Base-by-base conservation (phyloP, 2,888 invertebrate species). In the Melipona beecheii region DNA sequence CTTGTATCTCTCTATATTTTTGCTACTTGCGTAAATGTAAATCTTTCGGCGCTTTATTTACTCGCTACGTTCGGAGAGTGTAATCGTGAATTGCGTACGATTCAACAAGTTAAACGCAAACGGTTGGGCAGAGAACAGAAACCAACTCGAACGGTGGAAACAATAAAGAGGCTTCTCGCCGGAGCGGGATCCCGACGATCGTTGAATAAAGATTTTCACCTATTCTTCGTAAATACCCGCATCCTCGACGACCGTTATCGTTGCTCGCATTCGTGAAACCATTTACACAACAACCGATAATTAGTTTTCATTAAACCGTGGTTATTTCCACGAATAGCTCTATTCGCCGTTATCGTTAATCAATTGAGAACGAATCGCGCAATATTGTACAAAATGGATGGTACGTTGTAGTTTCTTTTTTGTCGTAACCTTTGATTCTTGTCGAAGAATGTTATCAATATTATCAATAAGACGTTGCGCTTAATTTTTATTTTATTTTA, bases 271-370 rank as follows among this genome's bases (percentile, higher is more conserved):
- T 50, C 27, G 64, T 81, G 65, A 71, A 78, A 77, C 69, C 78
- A 70, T 84, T 86, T 69, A 66, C 68, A 69, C 64, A 36, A 56
- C 65, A 81, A 84, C 86, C 86, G 76, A 86, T 86, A 86, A 83
- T 83, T 58, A 78, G 84, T 69, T 84, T 84, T 86, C 84, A 77
- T 84, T 79, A 81, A 72, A 71, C 70, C 31, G 56, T 62, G 64
- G 69, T 66, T 31, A 19, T 19, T 56, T 56, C 21, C 19, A 56
- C n/a, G n/a, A 15, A 9, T 4, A 2, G 31, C 21, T 52, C 27
- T 9, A 19, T 54, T 69, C 31, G 2, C 24, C 31, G 21, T 3
- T 4, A 4, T 1, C 17, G 19, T 54, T 54, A 24, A 60, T 60
- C 60, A 21, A 52, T 52, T 21, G 60, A 60, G 13, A 5, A n/a